phyloP scores from a whole-genome alignment of 2,797 vertebrate species.

The Pangasius larnaudii region DNA sequence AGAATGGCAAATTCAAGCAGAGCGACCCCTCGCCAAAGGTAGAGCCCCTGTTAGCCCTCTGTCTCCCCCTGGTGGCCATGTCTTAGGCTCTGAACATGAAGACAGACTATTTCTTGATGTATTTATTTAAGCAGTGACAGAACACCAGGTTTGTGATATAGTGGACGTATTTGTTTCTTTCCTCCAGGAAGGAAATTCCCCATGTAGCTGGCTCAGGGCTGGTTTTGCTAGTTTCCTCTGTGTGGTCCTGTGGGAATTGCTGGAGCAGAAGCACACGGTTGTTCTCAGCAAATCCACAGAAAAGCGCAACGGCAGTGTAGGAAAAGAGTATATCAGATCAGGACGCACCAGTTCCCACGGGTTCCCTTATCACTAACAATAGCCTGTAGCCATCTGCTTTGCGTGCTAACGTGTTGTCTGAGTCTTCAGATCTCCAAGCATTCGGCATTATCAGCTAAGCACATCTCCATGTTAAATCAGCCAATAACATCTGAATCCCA shows the following conservation, averaged over 20 bases:
- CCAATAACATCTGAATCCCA: background rate
- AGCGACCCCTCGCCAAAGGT: conserved; percentile 93
- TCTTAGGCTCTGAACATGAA: background rate
- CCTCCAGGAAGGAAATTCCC: background rate
- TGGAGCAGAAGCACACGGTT: background rate
- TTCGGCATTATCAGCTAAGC: background rate
- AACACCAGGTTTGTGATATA: no score
- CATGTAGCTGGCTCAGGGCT: background rate
- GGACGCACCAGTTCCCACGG: background rate
- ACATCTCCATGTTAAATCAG: background rate
- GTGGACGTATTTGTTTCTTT: background rate
- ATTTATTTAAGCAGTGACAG: background rate
- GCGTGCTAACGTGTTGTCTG: background rate
- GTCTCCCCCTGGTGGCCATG: conserved; percentile 44
- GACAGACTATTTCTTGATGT: background rate
- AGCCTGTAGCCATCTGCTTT: background rate
- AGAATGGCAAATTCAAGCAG: conserved; percentile 83
- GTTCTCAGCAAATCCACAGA: background rate
- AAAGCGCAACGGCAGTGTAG: background rate
- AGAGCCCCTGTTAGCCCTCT: conserved; percentile 38
- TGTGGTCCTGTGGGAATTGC: background rate
- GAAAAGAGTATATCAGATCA: background rate
- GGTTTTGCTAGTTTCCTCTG: background rate
- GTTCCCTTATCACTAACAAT: background rate
- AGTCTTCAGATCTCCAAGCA: background rate